Evolutionary conservation across 2,113 vertebrate genomes (phyloP).

Genomic region (Eurystomus gularis): DNA sequence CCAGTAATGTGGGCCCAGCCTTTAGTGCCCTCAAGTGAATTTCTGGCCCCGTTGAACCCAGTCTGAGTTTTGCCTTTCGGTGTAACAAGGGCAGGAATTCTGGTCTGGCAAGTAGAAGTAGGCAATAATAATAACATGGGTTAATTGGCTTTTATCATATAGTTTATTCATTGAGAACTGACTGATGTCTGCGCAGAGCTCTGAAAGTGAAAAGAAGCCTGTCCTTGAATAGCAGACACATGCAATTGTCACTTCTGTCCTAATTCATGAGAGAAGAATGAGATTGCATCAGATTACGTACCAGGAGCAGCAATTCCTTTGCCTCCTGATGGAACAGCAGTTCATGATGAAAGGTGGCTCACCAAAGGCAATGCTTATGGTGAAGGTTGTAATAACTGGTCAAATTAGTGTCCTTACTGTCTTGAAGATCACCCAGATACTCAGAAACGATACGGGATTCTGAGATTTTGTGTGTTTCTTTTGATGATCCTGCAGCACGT

Average conservation of each 20-base stretch:
- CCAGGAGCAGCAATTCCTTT: neutral
- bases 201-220: neutral
- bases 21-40: neutral
- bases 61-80: neutral
- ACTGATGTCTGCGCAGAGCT: neutral
- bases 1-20: neutral
- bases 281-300: neutral
- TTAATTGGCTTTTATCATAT: neutral
- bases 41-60: neutral
- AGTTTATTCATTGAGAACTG: neutral
- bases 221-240: neutral
- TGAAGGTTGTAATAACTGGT: conserved; percentile 7
- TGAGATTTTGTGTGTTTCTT: conserved; percentile 20
- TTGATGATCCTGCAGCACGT: neutral
- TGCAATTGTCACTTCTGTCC: neutral
- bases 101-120: neutral
- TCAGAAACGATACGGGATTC: neutral
- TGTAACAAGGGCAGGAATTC: neutral
- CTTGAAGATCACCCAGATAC: neutral
- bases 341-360: neutral
- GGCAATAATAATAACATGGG: accelerated
- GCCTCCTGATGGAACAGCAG: neutral
- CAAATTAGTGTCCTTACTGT: conserved; percentile 2
- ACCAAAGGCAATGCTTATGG: neutral
- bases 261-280: neutral